Evolutionary conservation across 2,797 vertebrate species (phyloP).

Genomic region (Dromococcyx pavoninus): DNA sequence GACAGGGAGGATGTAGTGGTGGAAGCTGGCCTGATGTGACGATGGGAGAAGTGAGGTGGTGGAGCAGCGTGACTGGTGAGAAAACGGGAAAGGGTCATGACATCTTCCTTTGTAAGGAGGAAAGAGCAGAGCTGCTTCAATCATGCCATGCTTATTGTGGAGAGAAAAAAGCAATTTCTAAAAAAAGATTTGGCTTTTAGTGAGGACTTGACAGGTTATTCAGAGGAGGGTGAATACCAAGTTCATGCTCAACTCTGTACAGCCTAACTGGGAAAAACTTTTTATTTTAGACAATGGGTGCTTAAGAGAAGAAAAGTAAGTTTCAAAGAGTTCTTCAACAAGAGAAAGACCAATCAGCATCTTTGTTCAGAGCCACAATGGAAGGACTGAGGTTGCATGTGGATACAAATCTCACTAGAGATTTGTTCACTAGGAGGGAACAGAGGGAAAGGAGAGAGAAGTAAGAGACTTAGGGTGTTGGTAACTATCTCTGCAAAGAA

Average conservation of each 20-base stretch:
- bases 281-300: neutral
- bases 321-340: neutral
- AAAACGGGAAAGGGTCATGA: neutral
- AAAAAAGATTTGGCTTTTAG: neutral
- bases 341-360: conserved; percentile 42
- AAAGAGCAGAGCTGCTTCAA: conserved; percentile 14
- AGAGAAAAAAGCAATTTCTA: conserved; percentile 13
- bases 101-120: neutral
- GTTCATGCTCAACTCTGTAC: neutral
- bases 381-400: neutral
- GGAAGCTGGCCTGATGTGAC: neutral
- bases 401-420: neutral
- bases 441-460: neutral
- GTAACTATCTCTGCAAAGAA: neutral
- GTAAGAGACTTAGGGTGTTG: neutral
- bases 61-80: neutral
- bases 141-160: neutral
- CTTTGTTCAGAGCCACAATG: conserved; percentile 20
- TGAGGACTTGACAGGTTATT: neutral
- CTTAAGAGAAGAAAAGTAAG: neutral
- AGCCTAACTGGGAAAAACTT: neutral
- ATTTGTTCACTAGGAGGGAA: neutral
- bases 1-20: rapidly evolving
- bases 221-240: neutral
- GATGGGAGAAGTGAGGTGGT: neutral